Evolutionary conservation across 2,888 invertebrate genomes (phyloP).

Genomic region (Dichetophora obliterata): DNA sequence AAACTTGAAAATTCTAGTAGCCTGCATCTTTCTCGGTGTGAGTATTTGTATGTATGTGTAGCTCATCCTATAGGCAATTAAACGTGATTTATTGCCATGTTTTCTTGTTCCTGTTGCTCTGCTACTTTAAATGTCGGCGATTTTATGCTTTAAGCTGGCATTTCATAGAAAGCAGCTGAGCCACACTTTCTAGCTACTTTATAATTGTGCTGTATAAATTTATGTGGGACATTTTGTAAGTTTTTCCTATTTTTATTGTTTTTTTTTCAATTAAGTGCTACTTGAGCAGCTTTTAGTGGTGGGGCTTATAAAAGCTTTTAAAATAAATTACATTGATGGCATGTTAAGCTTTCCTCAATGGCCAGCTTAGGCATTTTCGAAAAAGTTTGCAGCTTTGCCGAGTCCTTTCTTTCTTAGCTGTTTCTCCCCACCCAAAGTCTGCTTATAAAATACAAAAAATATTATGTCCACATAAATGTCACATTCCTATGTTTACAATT

Average conservation of each 20-base stretch:
- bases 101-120: slow-evolving; percentile 16
- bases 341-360: too few species aligned
- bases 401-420: too few species aligned
- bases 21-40: slow-evolving; percentile 1
- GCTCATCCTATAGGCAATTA: slow-evolving; percentile 25
- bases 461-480: too few species aligned
- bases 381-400: too few species aligned
- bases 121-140: not conserved
- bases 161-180: slow-evolving; percentile 22
- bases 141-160: slow-evolving; percentile 22
- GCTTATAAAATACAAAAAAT: too few species aligned
- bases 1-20: slow-evolving; percentile 22
- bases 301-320: too few species aligned
- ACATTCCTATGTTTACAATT: too few species aligned
- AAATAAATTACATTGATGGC: too few species aligned
- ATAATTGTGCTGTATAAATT: not conserved
- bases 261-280: too few species aligned
- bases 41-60: slow-evolving; percentile 5
- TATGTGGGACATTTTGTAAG: not conserved
- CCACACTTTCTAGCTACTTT: not conserved
- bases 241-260: not conserved
- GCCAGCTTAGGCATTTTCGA: too few species aligned
- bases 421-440: too few species aligned
- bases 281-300: too few species aligned
- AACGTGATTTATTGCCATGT: slow-evolving; percentile 33